These are phyloP conservation scores for Pseudopipra pipra DNA, from an alignment of 2,113 vertebrate species.

Conservation along the genomic window DNA sequence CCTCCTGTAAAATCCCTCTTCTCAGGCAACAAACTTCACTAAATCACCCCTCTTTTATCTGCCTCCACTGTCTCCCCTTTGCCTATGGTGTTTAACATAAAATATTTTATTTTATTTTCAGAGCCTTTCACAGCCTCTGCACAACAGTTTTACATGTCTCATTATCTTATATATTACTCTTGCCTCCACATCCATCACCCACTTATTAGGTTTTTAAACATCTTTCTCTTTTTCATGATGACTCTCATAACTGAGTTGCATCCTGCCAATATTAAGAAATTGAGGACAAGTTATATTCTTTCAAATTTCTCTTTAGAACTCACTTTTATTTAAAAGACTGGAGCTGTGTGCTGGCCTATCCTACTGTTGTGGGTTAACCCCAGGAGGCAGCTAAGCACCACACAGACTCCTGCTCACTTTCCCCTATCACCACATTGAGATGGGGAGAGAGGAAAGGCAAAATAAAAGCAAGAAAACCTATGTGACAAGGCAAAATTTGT, in stretches of 20 bases:
- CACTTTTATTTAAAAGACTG: neutral
- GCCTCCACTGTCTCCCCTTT: neutral
- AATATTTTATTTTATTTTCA: neutral
- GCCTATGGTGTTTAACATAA: neutral
- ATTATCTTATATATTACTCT: neutral
- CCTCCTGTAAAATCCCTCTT: neutral
- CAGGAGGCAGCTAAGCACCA: neutral
- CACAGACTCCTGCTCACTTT: neutral
- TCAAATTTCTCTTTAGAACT: neutral
- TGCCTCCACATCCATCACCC: neutral
- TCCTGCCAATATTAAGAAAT: neutral
- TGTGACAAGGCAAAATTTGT: neutral
- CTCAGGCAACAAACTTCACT: neutral
- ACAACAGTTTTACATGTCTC: neutral
- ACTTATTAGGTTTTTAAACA: neutral
- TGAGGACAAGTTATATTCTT: neutral
- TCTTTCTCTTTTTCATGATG: neutral
- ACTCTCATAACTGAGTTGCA: neutral
- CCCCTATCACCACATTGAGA: accelerated
- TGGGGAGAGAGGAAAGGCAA: neutral
- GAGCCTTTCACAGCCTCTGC: neutral
- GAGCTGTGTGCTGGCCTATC: neutral
- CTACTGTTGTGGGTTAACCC: neutral
- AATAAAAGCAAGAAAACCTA: neutral
- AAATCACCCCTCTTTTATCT: neutral